A percentile compares a stretch with the other conserved stretches of the same genome.
phyloP scores from a whole-genome alignment of 2,888 invertebrate genomes.

The Liopterus haemorrhoidalis region DNA sequence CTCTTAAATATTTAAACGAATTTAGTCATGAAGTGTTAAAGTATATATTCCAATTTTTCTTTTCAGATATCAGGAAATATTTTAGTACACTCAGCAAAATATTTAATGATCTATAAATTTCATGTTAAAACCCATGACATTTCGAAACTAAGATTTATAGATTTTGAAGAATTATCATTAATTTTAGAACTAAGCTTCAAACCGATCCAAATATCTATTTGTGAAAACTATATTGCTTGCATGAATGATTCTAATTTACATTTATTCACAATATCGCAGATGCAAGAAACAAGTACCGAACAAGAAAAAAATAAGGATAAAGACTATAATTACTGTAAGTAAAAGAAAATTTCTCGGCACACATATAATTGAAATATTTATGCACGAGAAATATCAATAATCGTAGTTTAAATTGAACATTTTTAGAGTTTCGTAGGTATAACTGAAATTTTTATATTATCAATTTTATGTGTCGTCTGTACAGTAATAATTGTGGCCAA shows the following conservation, averaged over 20 bases:
- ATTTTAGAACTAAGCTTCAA: constrained; percentile 59
- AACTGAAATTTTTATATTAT: no score
- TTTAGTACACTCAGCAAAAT: constrained; percentile 44
- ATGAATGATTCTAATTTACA: constrained; percentile 45
- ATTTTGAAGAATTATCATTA: constrained; percentile 62
- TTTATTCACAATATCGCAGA: constrained; percentile 15
- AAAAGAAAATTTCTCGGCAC: no score
- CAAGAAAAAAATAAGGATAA: no score
- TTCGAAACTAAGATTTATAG: constrained; percentile 61
- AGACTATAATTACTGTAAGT: no score
- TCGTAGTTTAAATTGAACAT: no score
- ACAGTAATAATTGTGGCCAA: no score
- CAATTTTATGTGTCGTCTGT: no score
- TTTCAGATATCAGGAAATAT: constrained; percentile 43
- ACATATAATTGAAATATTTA: no score
- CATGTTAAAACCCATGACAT: constrained; percentile 61
- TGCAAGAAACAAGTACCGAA: no score
- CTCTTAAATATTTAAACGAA: constrained; percentile 3
- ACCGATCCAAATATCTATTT: constrained; percentile 54
- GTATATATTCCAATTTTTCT: no score
- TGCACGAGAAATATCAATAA: no score
- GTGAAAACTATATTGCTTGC: constrained; percentile 63
- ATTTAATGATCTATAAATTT: constrained; percentile 53
- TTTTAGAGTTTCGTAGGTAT: no score
- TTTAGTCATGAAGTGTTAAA: constrained; percentile 1